phyloP scores from a whole-genome alignment of 2,797 vertebrate species.

The Phrynocephalus forsythii region DNA sequence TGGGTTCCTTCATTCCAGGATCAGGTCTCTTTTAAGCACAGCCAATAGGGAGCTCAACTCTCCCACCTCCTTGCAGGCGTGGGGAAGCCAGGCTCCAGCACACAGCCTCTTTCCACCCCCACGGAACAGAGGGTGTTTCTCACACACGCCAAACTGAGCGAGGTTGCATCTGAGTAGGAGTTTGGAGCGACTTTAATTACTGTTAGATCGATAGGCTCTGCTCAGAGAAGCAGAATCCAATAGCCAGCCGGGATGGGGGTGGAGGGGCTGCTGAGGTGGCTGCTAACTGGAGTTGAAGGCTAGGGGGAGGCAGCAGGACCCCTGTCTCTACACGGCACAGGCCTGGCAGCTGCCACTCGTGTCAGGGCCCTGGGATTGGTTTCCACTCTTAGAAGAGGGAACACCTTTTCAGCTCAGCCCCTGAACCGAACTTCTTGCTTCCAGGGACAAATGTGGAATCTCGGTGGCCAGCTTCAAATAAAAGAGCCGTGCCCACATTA shows the following conservation, averaged over 20 bases:
- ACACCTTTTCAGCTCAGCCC: not conserved
- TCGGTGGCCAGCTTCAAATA: not conserved
- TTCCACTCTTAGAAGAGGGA: not conserved
- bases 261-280: constrained; percentile 17
- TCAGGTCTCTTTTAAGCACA: not conserved
- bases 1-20: too few species aligned
- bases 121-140: constrained; percentile 42
- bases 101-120: not conserved
- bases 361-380: not conserved
- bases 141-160: constrained; percentile 53
- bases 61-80: not conserved
- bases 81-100: not conserved
- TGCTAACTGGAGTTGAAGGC: constrained; percentile 1
- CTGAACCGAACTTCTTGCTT: not conserved
- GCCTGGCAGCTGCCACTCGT: not conserved
- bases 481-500: not conserved
- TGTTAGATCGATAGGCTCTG: constrained; percentile 67
- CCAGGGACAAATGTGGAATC: not conserved
- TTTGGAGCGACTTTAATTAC: constrained; percentile 74
- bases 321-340: not conserved
- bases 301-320: not conserved
- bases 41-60: not conserved
- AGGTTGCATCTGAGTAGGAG: constrained; percentile 73
- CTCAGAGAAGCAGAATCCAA: constrained; percentile 68
- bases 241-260: constrained; percentile 33